These are phyloP conservation scores for Artemia sp. DNA, from an alignment of 2,888 invertebrate genomes.

Conservation along the genomic window DNA sequence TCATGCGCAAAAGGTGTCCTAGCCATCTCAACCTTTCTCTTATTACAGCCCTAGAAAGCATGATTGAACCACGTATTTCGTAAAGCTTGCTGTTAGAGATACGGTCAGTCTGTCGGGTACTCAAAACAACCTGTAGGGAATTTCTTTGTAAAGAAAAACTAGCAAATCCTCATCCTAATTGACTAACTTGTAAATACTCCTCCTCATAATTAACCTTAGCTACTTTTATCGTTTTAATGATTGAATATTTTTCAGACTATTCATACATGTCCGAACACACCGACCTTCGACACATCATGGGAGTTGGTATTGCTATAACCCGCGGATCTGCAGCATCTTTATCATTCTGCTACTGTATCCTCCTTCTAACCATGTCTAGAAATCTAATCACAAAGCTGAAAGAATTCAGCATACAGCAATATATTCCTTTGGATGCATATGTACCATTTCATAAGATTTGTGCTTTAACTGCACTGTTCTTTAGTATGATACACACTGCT, in stretches of 20 bases:
- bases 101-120: too few species aligned
- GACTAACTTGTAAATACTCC: too few species aligned
- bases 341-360: conserved; percentile 80
- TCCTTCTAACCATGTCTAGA: conserved; percentile 77
- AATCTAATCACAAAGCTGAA: conserved; percentile 82
- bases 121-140: too few species aligned
- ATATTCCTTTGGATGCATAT: conserved; percentile 81
- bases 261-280: conserved; percentile 92
- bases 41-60: too few species aligned
- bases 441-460: conserved; percentile 95
- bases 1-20: too few species aligned
- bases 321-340: conserved; percentile 82
- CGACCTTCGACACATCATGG: conserved; percentile 88
- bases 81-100: too few species aligned
- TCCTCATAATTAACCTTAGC: too few species aligned
- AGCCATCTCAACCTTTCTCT: too few species aligned
- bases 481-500: conserved; percentile 74
- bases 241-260: conserved; percentile 45
- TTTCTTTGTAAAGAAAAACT: too few species aligned
- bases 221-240: too few species aligned
- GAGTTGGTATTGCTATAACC: conserved; percentile 86
- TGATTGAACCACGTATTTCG: too few species aligned
- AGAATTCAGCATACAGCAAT: conserved; percentile 82
- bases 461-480: conserved; percentile 82
- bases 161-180: too few species aligned